Evolutionary conservation across 2,113 vertebrate species (phyloP), one percentile per base, ranked within the genome.

Genomic region (Chloroceryle aenea): DNA sequence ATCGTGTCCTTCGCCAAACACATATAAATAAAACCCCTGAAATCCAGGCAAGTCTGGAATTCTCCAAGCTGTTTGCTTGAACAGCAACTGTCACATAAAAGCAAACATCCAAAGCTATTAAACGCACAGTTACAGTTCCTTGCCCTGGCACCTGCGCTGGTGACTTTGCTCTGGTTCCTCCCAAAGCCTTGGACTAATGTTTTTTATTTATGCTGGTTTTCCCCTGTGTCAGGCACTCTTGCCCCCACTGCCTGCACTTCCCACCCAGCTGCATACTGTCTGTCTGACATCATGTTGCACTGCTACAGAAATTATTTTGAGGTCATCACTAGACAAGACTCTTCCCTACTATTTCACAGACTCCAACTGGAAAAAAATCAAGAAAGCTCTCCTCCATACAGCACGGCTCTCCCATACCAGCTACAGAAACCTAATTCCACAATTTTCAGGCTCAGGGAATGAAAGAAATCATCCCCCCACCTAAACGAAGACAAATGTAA

Each of bases 61-160:
- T 72, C 95, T 93, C 97, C 92, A 83, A 48, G 93, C 89, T 96
- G 96, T 91, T 90, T 89, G 89, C 94, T 30, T 47, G 78, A 96
- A 78, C 72, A 89, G 88, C 96, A 92, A 95, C 87, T 88, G 96
- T 91, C 94, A 91, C 58, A 50, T 34, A 71, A 91, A 95, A 83
- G 75, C 94, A 59, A 74, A 83, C 59, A 68, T 85, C 83, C 84
- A 59, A 89, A 92, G 97, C 90, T 87, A 78, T 96, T 91, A 89
- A 72, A 89, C 23, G 29, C 15, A 78, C 84, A 73, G 69, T 69
- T 66, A 91, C 74, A 68, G 63, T 21, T 83, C 80, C 26, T 16
- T 68, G 66, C 58, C 75, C 12, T 95, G 90, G 94, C 96, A 89
- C 88, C 96, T 80, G 96, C 1, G 29, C 84, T n/a, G 92, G 96